Base-by-base conservation (phyloP, 2,113 vertebrate genomes). In the Camelus bactrianus region DNA sequence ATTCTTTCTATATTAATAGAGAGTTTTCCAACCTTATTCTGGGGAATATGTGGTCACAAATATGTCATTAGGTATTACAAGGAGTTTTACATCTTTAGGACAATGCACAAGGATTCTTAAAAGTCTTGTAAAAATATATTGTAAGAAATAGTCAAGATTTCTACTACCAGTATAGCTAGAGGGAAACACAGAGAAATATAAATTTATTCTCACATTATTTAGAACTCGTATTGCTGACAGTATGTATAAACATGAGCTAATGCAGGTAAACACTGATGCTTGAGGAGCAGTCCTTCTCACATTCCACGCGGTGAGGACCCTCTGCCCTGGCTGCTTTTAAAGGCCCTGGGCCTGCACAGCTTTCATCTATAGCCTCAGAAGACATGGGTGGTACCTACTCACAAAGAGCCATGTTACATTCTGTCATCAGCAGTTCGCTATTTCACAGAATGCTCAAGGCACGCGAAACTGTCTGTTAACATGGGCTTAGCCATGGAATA, bases 1-100 rank as follows among this genome's bases (percentile, higher is more conserved):
- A 95, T 32, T 91, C 70, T 96, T 91, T 32, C n/a, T 73, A 12
- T 54, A 62, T 48, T 58, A 60, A 76, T 75, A 38, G n/a, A 92
- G 14, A 88, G 12, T 52, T 96, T 93, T 93, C 19, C 75, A 64
- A 85, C 8, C 89, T 89, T 70, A 88, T 77, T 94, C 15, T 70
- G 52, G 26, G 46, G 13, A 89, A 64, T 5, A 26, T 52, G 42
- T 4, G 82, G 35, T 60, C 56, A 92, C n/a, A 89, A 58, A 64
- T 38, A 81, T 60, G 70, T 65, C 8, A 89, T 2, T 46, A 65
- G 48, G 56, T 24, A 89, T 69, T 72, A 62, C 81, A 89, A 93
- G 35, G 13, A 28, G 22, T 67, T 94, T 93, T 89, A 32, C 73
- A 48, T 64, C 10, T 83, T 83, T 76, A 95, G n/a, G 22, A 91